phyloP scores from a whole-genome alignment of 2,797 vertebrate genomes.

The Melanotaenia nigrans region DNA sequence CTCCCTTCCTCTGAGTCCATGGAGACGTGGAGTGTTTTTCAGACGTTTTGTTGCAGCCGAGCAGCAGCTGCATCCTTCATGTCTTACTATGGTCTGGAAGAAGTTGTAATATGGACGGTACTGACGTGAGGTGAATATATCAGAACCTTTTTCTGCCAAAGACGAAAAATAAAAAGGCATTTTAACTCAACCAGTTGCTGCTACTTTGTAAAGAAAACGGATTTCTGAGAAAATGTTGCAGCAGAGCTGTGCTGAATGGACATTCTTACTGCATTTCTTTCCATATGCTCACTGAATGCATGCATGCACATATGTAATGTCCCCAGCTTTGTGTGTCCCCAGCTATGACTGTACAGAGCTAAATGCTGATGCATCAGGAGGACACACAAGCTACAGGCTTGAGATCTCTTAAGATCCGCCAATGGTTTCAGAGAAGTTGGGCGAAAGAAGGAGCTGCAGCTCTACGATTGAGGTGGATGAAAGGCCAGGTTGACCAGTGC shows the following conservation, averaged over 20 bases:
- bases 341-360: constrained; percentile 47
- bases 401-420: constrained; percentile 30
- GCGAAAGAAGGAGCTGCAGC: background rate
- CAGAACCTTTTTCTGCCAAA: no score
- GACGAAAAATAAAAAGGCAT: background rate
- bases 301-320: constrained; percentile 18
- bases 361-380: constrained; percentile 24
- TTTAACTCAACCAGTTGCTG: background rate
- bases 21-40: constrained; percentile 60
- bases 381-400: constrained; percentile 22
- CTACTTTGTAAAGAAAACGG: background rate
- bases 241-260: background rate
- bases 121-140: background rate
- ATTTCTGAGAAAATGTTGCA: background rate
- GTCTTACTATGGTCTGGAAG: constrained; percentile 11
- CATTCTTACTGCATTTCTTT: background rate
- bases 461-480: constrained; percentile 7
- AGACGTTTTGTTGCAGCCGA: constrained; percentile 3
- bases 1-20: constrained; percentile 44
- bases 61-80: constrained; percentile 48
- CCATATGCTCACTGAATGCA: background rate
- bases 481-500: background rate
- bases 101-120: background rate
- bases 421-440: constrained; percentile 20
- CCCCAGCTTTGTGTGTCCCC: constrained; percentile 31